These are phyloP conservation scores for Parnassius apollo DNA, from an alignment of 2,888 invertebrate species.

Conservation along the genomic window DNA sequence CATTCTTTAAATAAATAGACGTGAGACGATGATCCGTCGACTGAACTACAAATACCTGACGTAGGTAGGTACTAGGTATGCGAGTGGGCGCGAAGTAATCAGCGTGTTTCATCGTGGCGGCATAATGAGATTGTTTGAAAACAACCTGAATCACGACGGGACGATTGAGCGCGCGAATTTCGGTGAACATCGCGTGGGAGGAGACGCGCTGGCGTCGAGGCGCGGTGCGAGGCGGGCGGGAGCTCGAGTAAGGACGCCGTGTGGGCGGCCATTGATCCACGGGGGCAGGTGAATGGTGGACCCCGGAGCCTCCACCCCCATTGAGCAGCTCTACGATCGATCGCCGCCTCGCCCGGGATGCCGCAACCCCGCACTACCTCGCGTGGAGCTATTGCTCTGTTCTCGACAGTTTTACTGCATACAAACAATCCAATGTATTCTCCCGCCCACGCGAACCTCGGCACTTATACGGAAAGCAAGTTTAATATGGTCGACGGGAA, in stretches of 20 bases:
- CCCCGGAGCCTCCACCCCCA: constrained; percentile 57
- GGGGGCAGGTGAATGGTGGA: constrained; percentile 74
- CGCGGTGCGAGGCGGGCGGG: constrained; percentile 35
- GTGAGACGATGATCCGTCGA: too few species aligned
- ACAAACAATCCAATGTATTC: constrained; percentile 20
- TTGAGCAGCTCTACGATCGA: constrained; percentile 63
- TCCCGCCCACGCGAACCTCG: constrained; percentile 21
- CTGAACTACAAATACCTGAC: neutral
- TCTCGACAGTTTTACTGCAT: constrained; percentile 17
- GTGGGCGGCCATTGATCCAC: constrained; percentile 78
- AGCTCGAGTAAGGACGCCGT: constrained; percentile 47
- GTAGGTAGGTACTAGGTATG: too few species aligned
- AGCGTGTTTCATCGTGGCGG: constrained; percentile 22
- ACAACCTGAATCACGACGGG: constrained; percentile 28
- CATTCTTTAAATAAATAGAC: too few species aligned
- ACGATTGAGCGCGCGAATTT: constrained; percentile 10
- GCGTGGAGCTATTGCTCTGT: constrained; percentile 23
- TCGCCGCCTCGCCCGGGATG: constrained; percentile 46
- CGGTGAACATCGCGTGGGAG: constrained; percentile 67
- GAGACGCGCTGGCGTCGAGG: constrained; percentile 55
- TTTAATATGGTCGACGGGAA: constrained; percentile 16
- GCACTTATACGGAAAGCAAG: constrained; percentile 21
- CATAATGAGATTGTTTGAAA: constrained; percentile 59
- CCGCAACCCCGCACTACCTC: constrained; percentile 33
- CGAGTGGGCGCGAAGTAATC: neutral